Evolutionary conservation across 1,140 invertebrate genomes (phyloP), one percentile per base, ranked within the genome.

Genomic region (Polyergus mexicanus): DNA sequence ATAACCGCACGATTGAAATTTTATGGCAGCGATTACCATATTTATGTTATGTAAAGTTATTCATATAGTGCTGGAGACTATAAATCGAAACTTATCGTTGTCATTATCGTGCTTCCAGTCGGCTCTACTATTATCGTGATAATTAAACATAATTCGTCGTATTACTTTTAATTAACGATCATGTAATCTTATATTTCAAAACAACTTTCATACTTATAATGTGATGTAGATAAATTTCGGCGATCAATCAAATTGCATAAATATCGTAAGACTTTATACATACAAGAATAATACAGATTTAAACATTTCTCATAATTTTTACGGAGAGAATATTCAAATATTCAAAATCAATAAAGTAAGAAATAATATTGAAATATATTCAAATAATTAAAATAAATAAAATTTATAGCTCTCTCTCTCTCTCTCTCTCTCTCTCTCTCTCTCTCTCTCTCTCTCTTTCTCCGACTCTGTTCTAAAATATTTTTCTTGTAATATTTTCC

Each of bases 11-110:
- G 78, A 83, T 83, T 83, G 78, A 83, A 83, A 83, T 83, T 83
- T 83, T 83, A 83, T 83, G 78, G 78, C 68, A 47, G 68, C 78
- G 68, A 83, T 83, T 83, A 83, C 68, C 78, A 83, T 83, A 83
- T 83, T 83, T 83, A 83, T 83, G 78, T 60, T 83, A 83, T 83
- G 78, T 83, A 83, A 83, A 83, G 68, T 83, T 83, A 83, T 83
- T 83, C 78, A 83, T 83, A 83, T 83, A 83, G 78, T 83, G 68
- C 68, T 83, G 78, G 78, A 83, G 78, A 83, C 78, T 83, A 83
- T 83, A 83, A 83, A 83, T 83, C 78, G 78, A 83, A 83, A 83
- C 78, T 83, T 83, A 83, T 83, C 78, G 78, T 83, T 83, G 78
- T 83, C 74, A 83, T 83, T 83, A 83, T 56, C 68, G 68, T 83